These are phyloP conservation scores for Drosophila micromelanica DNA, from an alignment of 1,140 invertebrate species.

Conservation along the genomic window DNA sequence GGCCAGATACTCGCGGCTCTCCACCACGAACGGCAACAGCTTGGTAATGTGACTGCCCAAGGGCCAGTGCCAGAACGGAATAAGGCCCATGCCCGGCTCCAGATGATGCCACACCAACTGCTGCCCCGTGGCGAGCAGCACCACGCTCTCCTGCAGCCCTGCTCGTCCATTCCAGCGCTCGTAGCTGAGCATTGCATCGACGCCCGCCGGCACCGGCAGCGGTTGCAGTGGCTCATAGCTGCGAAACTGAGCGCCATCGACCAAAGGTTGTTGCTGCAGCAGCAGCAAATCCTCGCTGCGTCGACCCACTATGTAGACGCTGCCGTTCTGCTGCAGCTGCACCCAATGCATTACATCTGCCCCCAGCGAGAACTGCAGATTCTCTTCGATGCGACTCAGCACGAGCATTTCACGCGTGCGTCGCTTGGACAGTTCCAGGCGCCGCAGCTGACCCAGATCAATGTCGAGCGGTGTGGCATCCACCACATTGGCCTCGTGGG, in stretches of 20 bases:
- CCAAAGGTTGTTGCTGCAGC: conserved; percentile 18
- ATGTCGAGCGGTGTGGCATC: conserved; percentile 46
- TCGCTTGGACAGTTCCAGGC: conserved; percentile 64
- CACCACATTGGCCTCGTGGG: conserved; percentile 57
- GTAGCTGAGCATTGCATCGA: conserved; percentile 40
- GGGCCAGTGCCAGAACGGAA: conserved; percentile 64
- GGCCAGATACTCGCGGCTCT: conserved; percentile 50
- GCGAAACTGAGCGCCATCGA: conserved; percentile 5
- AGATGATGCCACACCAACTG: conserved; percentile 64
- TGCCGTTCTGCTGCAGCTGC: conserved; percentile 57
- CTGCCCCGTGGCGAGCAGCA: conserved; percentile 47
- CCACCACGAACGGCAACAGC: conserved; percentile 53
- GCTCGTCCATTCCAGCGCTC: conserved; percentile 58
- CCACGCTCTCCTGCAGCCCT: conserved; percentile 52
- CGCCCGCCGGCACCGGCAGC: conserved; percentile 11
- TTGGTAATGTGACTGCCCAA: conserved; percentile 32
- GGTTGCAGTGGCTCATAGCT: conserved; percentile 28
- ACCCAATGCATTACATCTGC: conserved; percentile 62
- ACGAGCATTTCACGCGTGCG: conserved; percentile 70
- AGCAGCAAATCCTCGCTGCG: conserved; percentile 44
- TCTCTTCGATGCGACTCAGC: conserved; percentile 65
- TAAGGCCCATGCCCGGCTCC: neutral
- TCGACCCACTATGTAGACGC: conserved; percentile 59
- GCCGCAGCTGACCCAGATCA: conserved; percentile 63
- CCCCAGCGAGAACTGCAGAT: conserved; percentile 50